Conservation (phyloP, 2,888 invertebrate species). For the Caenorhabditis drosophilae region DNA sequence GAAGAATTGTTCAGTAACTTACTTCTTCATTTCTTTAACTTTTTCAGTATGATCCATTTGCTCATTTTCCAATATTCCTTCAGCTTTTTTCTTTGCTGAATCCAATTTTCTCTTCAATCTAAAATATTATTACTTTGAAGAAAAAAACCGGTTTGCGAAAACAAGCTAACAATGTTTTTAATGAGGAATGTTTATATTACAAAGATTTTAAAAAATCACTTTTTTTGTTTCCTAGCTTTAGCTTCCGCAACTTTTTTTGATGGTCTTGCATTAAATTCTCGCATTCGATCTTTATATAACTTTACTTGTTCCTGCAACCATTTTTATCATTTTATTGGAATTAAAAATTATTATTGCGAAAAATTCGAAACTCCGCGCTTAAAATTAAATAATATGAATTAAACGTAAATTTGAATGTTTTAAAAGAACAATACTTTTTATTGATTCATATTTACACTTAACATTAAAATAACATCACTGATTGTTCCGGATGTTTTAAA, state of each 20-base stretch:
- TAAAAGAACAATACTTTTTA: no score
- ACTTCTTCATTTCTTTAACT: constrained; percentile 66
- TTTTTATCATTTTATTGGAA: no score
- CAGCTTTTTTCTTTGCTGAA: constrained; percentile 92
- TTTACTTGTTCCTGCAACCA: constrained; percentile 73
- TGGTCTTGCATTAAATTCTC: constrained; percentile 88
- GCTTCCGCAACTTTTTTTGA: constrained; percentile 98
- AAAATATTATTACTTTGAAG: constrained; percentile 65
- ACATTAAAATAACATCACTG: no score
- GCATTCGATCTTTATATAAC: constrained; percentile 80
- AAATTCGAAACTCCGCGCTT: no score
- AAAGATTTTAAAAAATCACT: constrained; percentile 18
- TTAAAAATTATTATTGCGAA: no score
- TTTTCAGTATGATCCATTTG: constrained; percentile 93
- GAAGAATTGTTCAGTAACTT: constrained; percentile 4
- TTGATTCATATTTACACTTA: no score
- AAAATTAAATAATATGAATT: no score
- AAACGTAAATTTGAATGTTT: no score
- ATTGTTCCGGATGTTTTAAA: no score
- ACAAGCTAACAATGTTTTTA: no score
- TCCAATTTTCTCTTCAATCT: constrained; percentile 78
- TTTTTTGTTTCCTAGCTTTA: constrained; percentile 93
- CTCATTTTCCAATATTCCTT: constrained; percentile 78
- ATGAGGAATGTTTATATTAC: no score
- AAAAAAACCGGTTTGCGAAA: not conserved